Evolutionary conservation across 92 coral and sea anemone genomes (phyloP).

Genomic region (Epizoanthus stellaris): DNA sequence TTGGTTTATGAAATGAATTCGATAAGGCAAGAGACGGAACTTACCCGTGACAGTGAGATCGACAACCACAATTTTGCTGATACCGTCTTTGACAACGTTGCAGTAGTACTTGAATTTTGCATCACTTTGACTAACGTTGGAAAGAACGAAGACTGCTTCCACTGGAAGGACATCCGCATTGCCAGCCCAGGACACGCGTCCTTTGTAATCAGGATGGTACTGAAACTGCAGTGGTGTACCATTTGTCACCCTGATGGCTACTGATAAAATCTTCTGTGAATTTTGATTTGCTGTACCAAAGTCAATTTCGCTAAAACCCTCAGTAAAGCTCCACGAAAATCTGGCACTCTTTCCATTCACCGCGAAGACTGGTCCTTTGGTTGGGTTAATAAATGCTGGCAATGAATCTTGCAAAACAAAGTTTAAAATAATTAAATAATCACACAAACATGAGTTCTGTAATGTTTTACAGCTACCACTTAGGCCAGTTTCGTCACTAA

Average conservation of each 20-base stretch:
- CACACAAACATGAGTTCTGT: no score
- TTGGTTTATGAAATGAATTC: no score
- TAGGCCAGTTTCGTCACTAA: no score
- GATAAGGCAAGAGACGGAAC: no score
- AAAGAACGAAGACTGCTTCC: neutral
- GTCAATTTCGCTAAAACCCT: neutral
- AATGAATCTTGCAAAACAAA: neutral
- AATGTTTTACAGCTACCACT: no score
- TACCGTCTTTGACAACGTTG: neutral
- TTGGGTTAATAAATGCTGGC: neutral
- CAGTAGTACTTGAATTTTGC: neutral
- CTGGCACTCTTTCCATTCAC: neutral
- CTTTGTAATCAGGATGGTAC: neutral
- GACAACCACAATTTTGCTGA: neutral
- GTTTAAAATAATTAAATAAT: neutral
- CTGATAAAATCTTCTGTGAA: neutral
- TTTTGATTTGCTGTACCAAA: neutral
- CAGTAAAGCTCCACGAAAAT: neutral
- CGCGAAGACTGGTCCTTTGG: neutral
- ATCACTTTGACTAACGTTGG: neutral
- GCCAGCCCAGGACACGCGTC: neutral
- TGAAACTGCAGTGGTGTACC: neutral
- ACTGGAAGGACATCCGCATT: neutral
- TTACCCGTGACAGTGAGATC: neutral
- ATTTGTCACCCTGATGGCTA: neutral